Conservation (phyloP, 2,888 invertebrate species). For the Aradus depressus region DNA sequence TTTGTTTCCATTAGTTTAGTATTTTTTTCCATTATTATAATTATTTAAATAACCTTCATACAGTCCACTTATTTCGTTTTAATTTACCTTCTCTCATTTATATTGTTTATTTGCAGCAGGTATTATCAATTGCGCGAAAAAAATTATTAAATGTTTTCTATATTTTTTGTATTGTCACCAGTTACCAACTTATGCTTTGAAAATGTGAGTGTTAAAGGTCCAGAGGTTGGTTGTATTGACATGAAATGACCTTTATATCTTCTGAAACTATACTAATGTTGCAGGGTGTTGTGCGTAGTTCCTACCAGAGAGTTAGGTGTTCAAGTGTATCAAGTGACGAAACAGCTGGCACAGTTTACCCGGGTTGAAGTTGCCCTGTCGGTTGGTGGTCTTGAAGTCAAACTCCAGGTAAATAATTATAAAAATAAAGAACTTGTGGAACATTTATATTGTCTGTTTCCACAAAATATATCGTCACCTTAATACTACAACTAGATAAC, state of each 20-base stretch:
- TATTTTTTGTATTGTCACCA: no score
- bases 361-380: conserved; percentile 69
- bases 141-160: no score
- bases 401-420: conserved; percentile 44
- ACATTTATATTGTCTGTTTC: background rate
- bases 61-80: no score
- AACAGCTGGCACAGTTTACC: conserved; percentile 80
- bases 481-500: background rate
- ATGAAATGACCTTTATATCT: no score
- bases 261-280: conserved; percentile 4
- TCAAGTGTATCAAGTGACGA: conserved; percentile 91
- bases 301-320: conserved; percentile 96
- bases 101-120: no score
- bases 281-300: conserved; percentile 78
- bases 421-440: conserved; percentile 18
- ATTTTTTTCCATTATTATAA: no score
- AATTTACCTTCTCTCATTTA: no score
- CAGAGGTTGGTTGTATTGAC: no score
- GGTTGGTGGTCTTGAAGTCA: conserved; percentile 79
- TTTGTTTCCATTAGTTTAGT: no score
- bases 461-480: background rate
- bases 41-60: no score
- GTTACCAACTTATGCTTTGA: no score
- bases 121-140: no score
- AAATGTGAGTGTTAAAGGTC: background rate